Evolutionary conservation across 2,888 invertebrate genomes (phyloP), one percentile per base, ranked within the genome.

Genomic region (Drosophila subquinaria): DNA sequence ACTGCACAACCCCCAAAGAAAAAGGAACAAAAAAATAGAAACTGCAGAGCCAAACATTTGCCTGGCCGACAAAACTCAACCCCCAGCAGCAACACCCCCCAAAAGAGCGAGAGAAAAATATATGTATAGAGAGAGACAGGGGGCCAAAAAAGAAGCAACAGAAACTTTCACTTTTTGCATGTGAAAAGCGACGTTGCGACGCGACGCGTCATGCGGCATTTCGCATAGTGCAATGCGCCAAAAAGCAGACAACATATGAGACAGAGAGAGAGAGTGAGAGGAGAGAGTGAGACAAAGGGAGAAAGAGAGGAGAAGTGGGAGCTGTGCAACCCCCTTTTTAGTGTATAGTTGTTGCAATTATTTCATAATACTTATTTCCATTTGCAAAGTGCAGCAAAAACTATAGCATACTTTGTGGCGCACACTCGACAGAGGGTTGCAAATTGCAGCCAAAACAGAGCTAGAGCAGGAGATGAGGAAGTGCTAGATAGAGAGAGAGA

Each of bases 141-240:
- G 30, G 33, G 17, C 45, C 56, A 85, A 86, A 86, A 86, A 86
- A 86, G 79, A 74, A 86, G 68, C 90, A 86, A 69, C 75, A 89
- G 79, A 82, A 88, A 86, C 86, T 86, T 86, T 86, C 86, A 83
- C 82, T 83, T 83, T 83, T 83, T 85, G 83, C 86, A 82, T 76
- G 73, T 36, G 17, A 50, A 23, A 40, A 48, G 36, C 47, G 27
- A 57, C 33, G 55, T 23, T 45, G 75, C 83, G 82, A 76, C 82
- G 45, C 20, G 55, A 23, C 51, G 75, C 83, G 82, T 82, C 82
- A 88, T 84, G 84, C 89, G 84, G 84, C 89, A 84, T 75, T 88
- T 71, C 64, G 76, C 43, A 35, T 73, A 82, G 86, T 83, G 82
- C 88, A 83, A 88, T 83, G 82, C 82, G 88, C 82, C 82, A 87